A percentile compares a stretch with the other conserved stretches of the same genome.
Conservation (phyloP, 1,140 invertebrate genomes). For the Aphelinus certus region DNA sequence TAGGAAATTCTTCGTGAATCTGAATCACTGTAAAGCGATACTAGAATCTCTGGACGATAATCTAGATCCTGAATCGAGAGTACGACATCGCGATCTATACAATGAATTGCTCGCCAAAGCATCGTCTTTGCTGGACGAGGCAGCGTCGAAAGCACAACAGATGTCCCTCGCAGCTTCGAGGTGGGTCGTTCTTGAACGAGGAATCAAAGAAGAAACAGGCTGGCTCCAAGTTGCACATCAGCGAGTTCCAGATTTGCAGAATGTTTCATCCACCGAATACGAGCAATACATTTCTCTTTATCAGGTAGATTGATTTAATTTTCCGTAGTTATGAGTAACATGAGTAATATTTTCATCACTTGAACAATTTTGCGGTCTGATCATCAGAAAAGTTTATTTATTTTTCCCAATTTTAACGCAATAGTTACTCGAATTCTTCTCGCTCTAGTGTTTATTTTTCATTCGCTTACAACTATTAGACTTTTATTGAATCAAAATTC, state of each 20-base stretch:
- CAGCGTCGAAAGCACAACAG: constrained; percentile 80
- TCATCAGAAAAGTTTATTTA: too few species aligned
- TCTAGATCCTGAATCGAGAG: constrained; percentile 80
- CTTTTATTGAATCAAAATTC: too few species aligned
- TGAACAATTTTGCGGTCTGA: too few species aligned
- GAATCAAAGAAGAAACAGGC: constrained; percentile 81
- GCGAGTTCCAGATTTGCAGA: constrained; percentile 80
- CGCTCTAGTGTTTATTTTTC: too few species aligned
- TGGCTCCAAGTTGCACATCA: constrained; percentile 85
- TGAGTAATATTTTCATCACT: too few species aligned
- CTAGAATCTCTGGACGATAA: constrained; percentile 86
- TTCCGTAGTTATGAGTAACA: background rate
- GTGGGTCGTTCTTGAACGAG: constrained; percentile 83
- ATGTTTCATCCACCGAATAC: constrained; percentile 81
- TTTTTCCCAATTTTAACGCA: too few species aligned
- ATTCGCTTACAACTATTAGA: too few species aligned
- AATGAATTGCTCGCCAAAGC: constrained; percentile 79
- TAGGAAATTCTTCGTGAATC: constrained; percentile 86
- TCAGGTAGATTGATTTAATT: constrained; percentile 61
- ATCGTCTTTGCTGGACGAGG: constrained; percentile 78
- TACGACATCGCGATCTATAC: constrained; percentile 78
- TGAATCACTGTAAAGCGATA: constrained; percentile 85
- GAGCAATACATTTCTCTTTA: constrained; percentile 85
- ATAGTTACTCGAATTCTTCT: too few species aligned
- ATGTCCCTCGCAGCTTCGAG: constrained; percentile 83